These are phyloP conservation scores for Drosophila ohnishii DNA, from an alignment of 1,140 invertebrate species.

Conservation along the genomic window DNA sequence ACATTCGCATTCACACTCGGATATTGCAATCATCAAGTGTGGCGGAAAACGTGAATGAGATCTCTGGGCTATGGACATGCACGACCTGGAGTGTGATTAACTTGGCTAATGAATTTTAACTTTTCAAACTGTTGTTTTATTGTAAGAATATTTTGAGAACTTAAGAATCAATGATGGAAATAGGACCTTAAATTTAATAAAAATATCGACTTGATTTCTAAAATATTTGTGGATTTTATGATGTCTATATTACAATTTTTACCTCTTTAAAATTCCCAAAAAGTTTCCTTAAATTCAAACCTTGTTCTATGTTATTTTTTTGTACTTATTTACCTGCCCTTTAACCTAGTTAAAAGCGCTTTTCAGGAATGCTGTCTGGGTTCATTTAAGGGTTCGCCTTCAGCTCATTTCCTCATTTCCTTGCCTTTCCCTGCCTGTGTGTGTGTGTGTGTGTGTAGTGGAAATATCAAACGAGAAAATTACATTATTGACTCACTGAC, in stretches of 20 bases:
- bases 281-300: background rate
- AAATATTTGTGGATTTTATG: too few species aligned
- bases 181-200: too few species aligned
- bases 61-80: conserved; percentile 3
- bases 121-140: too few species aligned
- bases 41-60: conserved; percentile 13
- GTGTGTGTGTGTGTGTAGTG: conserved; percentile 5
- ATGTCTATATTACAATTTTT: background rate
- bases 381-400: conserved; percentile 32
- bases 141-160: too few species aligned
- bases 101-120: background rate
- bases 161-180: too few species aligned
- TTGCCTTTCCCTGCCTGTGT: background rate
- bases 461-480: conserved; percentile 73
- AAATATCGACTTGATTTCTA: too few species aligned
- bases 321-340: background rate
- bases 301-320: background rate
- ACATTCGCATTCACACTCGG: conserved; percentile 17
- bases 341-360: conserved; percentile 3
- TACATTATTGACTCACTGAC: conserved; percentile 75
- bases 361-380: conserved; percentile 18
- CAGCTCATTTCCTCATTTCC: conserved; percentile 13
- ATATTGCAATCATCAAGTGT: conserved; percentile 23
- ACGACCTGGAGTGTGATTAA: background rate
- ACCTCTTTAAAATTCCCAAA: background rate